Percentiles rank a stretch among this genome's conserved stretches.
Conservation (phyloP, 2,797 vertebrate genomes). For the Spizella passerina region DNA sequence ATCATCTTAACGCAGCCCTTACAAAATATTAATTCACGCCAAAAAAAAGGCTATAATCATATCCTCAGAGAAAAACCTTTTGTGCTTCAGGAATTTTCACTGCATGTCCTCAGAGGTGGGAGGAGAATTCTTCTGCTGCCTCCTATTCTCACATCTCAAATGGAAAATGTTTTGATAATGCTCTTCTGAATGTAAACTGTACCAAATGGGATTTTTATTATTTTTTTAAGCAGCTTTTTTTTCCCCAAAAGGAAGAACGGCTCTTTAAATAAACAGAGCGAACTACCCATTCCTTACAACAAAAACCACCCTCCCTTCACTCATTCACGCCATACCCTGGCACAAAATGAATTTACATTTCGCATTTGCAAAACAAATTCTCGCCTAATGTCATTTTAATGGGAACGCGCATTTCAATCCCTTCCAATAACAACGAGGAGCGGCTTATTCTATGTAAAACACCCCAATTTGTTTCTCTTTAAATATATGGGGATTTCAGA, state of each 20-base stretch:
- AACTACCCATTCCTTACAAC: conserved; percentile 56
- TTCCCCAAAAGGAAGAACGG: conserved; percentile 30
- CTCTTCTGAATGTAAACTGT: conserved; percentile 44
- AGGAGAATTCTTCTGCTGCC: conserved; percentile 33
- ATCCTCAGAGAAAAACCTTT: conserved; percentile 33
- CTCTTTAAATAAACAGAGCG: conserved; percentile 50
- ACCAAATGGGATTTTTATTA: conserved; percentile 10
- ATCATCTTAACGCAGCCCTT: conserved; percentile 22
- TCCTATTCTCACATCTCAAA: conserved; percentile 26
- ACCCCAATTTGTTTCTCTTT: background rate
- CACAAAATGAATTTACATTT: conserved; percentile 68
- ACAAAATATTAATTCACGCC: conserved; percentile 31
- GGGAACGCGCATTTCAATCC: conserved; percentile 26
- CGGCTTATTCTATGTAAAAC: conserved; percentile 43
- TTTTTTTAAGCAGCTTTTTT: background rate
- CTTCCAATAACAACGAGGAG: conserved; percentile 36
- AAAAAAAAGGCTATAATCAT: conserved; percentile 33
- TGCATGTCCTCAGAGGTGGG: conserved; percentile 17
- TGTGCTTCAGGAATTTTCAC: conserved; percentile 36
- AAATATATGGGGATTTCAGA: conserved; percentile 5
- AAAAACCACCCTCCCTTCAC: conserved; percentile 55
- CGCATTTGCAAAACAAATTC: conserved; percentile 73
- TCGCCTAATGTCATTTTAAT: conserved; percentile 49
- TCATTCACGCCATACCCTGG: conserved; percentile 48
- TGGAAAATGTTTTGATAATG: conserved; percentile 49